These are phyloP conservation scores for Daubentonia madagascariensis DNA, from an alignment of 2,113 vertebrate species.

Conservation along the genomic window DNA sequence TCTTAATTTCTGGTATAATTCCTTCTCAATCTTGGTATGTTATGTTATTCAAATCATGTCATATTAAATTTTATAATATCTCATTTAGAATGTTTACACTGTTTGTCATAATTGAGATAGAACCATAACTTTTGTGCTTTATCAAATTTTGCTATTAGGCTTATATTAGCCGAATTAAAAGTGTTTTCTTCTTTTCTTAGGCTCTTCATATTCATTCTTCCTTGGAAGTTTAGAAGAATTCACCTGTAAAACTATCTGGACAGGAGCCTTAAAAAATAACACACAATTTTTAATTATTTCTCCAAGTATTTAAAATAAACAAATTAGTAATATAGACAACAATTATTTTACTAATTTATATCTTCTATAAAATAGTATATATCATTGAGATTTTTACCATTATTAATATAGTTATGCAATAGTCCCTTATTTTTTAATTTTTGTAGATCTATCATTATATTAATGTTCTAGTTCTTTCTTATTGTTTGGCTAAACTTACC, in stretches of 20 bases:
- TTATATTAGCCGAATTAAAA: neutral
- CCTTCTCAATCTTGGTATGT: neutral
- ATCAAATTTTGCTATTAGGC: neutral
- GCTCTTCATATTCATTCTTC: neutral
- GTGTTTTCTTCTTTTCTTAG: neutral
- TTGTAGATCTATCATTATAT: neutral
- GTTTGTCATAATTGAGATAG: neutral
- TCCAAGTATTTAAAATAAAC: neutral
- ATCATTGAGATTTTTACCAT: neutral
- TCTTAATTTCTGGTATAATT: neutral
- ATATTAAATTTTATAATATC: neutral
- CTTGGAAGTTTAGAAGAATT: neutral
- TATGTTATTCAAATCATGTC: neutral
- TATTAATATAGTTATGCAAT: neutral
- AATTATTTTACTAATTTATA: slow-evolving; percentile 1
- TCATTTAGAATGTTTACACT: neutral
- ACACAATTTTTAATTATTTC: neutral
- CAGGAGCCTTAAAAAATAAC: neutral
- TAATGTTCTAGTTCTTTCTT: neutral
- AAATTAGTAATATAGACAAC: neutral
- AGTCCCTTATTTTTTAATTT: neutral
- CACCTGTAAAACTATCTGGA: neutral
- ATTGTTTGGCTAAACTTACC: neutral
- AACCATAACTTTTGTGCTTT: neutral
- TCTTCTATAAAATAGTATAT: neutral